A percentile compares a stretch with the other conserved stretches of the same genome.
Evolutionary conservation across 2,113 vertebrate species (phyloP).

Genomic region (Edolisoma coerulescens): DNA sequence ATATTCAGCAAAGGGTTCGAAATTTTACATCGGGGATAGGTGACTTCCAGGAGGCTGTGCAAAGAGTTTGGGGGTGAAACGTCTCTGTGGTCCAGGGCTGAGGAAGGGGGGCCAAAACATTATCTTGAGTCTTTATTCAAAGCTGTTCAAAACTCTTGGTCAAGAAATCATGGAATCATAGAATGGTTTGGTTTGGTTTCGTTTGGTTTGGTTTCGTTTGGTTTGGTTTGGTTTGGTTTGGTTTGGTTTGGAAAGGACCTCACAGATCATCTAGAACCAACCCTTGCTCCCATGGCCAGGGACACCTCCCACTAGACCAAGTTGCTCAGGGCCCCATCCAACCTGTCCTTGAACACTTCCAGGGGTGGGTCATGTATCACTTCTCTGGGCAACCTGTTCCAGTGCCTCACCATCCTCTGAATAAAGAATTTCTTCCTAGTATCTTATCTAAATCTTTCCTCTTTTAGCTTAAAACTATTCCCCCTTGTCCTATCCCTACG

Average conservation of each 20-base stretch:
- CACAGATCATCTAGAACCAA: neutral
- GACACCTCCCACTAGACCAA: neutral
- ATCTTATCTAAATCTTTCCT: neutral
- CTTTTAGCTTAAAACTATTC: neutral
- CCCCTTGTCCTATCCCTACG: fast-evolving
- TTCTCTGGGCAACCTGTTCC: neutral
- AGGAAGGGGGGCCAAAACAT: neutral
- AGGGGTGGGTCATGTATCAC: neutral
- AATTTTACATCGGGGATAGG: neutral
- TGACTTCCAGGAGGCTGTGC: neutral
- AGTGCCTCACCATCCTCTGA: neutral
- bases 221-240: no score
- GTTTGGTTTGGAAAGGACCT: neutral
- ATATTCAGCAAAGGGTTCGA: neutral
- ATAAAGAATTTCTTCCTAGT: neutral
- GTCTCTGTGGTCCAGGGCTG: neutral
- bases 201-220: no score
- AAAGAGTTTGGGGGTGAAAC: neutral
- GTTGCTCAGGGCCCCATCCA: neutral
- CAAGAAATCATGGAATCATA: neutral
- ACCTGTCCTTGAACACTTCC: neutral
- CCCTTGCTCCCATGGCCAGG: neutral
- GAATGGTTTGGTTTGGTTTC: neutral
- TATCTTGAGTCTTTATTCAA: neutral
- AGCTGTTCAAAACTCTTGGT: neutral